phyloP scores from a whole-genome alignment of 1,140 invertebrate species.

The Goniozus legneri region DNA sequence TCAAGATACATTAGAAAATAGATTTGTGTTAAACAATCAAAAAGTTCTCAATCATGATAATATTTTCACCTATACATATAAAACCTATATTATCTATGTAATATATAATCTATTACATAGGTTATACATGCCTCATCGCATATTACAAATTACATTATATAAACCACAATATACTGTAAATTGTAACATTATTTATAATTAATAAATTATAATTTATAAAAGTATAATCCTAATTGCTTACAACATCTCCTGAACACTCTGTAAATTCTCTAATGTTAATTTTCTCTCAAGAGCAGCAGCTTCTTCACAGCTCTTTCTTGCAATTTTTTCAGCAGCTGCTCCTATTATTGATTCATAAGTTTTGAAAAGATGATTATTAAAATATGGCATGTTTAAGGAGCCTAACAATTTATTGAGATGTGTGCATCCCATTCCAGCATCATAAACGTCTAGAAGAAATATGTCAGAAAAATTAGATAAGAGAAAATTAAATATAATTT shows the following conservation, averaged over 20 bases:
- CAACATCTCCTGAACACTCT: background rate
- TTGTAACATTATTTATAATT: background rate
- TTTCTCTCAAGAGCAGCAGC: slow-evolving; percentile 2
- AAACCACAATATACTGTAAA: too few relatives aligned
- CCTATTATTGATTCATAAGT: slow-evolving; percentile 2
- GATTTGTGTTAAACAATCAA: too few relatives aligned
- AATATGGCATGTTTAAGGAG: background rate
- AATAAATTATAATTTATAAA: too few relatives aligned
- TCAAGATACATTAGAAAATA: too few relatives aligned
- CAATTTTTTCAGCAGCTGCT: background rate
- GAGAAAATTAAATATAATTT: background rate
- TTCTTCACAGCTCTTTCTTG: slow-evolving; percentile 5
- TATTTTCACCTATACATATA: too few relatives aligned
- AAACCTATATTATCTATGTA: too few relatives aligned
- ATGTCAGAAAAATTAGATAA: background rate
- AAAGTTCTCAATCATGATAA: too few relatives aligned
- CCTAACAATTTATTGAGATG: slow-evolving; percentile 2
- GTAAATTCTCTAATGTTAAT: slow-evolving; percentile 5
- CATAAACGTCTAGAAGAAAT: background rate
- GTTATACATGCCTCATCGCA: too few relatives aligned
- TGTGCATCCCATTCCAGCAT: background rate
- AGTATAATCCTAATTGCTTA: too few relatives aligned
- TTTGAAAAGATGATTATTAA: slow-evolving; percentile 1
- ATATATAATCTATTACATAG: too few relatives aligned
- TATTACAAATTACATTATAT: too few relatives aligned